phyloP scores from a whole-genome alignment of 2,888 invertebrate species.

The Drepana falcataria region DNA sequence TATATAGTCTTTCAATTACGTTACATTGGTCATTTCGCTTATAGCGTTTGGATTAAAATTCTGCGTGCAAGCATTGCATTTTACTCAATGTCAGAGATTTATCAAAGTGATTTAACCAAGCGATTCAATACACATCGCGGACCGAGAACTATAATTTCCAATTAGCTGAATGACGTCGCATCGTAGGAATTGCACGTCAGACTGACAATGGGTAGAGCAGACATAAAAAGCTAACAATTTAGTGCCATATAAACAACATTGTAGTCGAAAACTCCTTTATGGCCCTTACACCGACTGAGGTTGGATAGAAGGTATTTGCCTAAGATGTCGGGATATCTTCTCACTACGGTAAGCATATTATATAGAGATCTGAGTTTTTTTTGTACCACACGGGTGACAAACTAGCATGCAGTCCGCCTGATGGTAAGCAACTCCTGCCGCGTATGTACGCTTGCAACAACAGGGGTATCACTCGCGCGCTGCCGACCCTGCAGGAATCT shows the following conservation, averaged over 20 bases:
- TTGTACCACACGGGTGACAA: too few relatives aligned
- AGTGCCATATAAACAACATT: conserved; percentile 41
- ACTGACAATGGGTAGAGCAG: conserved; percentile 29
- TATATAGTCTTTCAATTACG: too few relatives aligned
- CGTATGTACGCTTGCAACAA: too few relatives aligned
- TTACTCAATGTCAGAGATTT: conserved; percentile 43
- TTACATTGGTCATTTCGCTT: conserved; percentile 5
- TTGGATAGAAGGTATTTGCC: conserved; percentile 32
- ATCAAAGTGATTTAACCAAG: conserved; percentile 59
- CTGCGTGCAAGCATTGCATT: conserved; percentile 29
- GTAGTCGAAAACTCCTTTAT: conserved; percentile 37
- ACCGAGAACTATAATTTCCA: conserved; percentile 60
- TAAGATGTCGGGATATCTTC: conserved; percentile 30
- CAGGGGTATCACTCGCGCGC: too few relatives aligned
- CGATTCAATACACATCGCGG: conserved; percentile 40
- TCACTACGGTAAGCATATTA: conserved; percentile 23
- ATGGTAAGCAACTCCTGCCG: too few relatives aligned
- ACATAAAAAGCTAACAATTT: conserved; percentile 45
- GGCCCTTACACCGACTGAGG: conserved; percentile 25
- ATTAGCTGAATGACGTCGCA: conserved; percentile 48
- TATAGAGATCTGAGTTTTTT: too few relatives aligned
- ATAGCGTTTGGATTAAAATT: conserved; percentile 33
- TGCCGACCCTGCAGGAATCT: too few relatives aligned
- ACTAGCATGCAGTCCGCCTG: too few relatives aligned
- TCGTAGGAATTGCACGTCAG: conserved; percentile 23